These are phyloP conservation scores for Drosophila micromelanica DNA, from an alignment of 1,140 invertebrate species.

Conservation along the genomic window DNA sequence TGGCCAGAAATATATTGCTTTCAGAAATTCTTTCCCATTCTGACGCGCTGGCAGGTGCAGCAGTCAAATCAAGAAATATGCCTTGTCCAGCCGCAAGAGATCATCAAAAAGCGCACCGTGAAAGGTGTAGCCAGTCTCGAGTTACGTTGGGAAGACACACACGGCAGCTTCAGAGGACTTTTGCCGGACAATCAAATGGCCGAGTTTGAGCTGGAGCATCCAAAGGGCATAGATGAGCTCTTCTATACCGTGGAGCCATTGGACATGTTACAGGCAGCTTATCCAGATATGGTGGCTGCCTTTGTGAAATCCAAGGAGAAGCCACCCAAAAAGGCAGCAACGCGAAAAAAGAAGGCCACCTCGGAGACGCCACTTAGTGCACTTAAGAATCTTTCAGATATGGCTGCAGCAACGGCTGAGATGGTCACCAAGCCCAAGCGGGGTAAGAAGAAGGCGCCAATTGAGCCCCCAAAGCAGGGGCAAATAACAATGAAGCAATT, in stretches of 20 bases:
- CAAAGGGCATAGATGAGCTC: constrained; percentile 85
- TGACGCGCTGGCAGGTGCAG: constrained; percentile 88
- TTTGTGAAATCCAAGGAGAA: constrained; percentile 87
- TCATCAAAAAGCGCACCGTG: constrained; percentile 86
- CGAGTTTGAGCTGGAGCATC: constrained; percentile 65
- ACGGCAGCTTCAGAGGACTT: constrained; percentile 86
- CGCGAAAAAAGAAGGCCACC: constrained; percentile 85
- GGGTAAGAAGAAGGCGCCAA: constrained; percentile 58
- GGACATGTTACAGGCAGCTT: constrained; percentile 87
- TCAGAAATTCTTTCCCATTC: constrained; percentile 90
- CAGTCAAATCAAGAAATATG: constrained; percentile 18
- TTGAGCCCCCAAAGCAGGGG: constrained; percentile 21
- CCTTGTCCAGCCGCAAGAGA: constrained; percentile 84
- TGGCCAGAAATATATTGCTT: constrained; percentile 92
- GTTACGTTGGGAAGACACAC: constrained; percentile 88
- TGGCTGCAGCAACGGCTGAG: constrained; percentile 55
- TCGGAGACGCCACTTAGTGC: constrained; percentile 68
- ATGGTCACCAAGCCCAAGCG: constrained; percentile 38
- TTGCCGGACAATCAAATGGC: constrained; percentile 86
- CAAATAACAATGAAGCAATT: constrained; percentile 83
- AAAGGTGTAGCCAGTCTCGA: constrained; percentile 87
- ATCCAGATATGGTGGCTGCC: constrained; percentile 88
- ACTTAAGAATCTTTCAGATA: constrained; percentile 75
- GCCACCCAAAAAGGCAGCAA: constrained; percentile 71
- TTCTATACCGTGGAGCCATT: constrained; percentile 89